Evolutionary conservation across 2,888 invertebrate genomes (phyloP).

Genomic region (Andricus quercusramuli): DNA sequence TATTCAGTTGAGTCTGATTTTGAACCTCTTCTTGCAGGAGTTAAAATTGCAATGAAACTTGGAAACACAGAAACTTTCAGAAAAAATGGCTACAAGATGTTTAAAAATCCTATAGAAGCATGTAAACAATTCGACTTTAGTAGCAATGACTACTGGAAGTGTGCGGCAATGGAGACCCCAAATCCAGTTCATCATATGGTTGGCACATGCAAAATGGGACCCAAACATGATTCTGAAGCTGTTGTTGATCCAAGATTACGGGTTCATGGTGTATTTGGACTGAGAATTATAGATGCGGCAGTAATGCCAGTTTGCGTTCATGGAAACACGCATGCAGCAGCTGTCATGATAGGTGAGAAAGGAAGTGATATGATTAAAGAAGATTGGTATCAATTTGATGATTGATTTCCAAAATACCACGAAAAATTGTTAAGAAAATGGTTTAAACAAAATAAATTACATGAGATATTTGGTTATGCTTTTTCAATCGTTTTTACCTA

Average conservation of each 20-base stretch:
- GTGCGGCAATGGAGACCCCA: conserved; percentile 86
- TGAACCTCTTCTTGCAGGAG: conserved; percentile 88
- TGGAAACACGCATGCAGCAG: conserved; percentile 94
- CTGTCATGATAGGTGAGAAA: conserved; percentile 95
- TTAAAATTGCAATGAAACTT: conserved; percentile 86
- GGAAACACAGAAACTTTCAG: conserved; percentile 84
- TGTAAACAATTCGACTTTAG: conserved; percentile 85
- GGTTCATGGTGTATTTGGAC: conserved; percentile 88
- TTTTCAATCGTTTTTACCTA: too few relatives aligned
- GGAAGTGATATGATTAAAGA: conserved; percentile 93
- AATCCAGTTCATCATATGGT: conserved; percentile 89
- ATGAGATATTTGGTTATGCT: too few relatives aligned
- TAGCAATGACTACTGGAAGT: conserved; percentile 92
- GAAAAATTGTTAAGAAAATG: too few relatives aligned
- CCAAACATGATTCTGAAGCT: conserved; percentile 84
- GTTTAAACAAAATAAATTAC: too few relatives aligned
- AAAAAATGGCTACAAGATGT: conserved; percentile 86
- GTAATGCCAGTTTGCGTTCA: conserved; percentile 81
- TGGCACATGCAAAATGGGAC: conserved; percentile 93
- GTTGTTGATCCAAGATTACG: conserved; percentile 82
- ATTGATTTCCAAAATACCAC: too few relatives aligned
- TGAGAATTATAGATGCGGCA: conserved; percentile 90
- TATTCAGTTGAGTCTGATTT: conserved; percentile 87
- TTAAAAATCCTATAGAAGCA: conserved; percentile 87
- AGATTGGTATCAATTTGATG: conserved; percentile 82